phyloP scores from a whole-genome alignment of 2,113 vertebrate genomes.

The Sitta europaea region DNA sequence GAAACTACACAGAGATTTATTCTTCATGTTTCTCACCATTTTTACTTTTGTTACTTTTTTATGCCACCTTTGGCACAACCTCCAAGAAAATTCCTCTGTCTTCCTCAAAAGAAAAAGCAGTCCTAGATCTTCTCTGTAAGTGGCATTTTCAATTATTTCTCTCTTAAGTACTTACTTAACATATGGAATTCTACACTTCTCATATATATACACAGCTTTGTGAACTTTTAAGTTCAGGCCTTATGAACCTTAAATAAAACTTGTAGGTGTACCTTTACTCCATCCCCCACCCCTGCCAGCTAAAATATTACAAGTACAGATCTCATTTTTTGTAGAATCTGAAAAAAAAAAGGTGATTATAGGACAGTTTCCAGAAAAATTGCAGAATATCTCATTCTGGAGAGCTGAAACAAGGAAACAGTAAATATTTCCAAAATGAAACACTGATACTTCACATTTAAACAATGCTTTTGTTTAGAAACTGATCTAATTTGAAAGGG shows the following conservation, averaged over 20 bases:
- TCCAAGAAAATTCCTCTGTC: neutral
- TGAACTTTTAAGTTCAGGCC: neutral
- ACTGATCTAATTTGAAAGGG: neutral
- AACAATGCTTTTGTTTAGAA: neutral
- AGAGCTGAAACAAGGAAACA: neutral
- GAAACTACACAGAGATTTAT: neutral
- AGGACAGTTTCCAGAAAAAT: neutral
- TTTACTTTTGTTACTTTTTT: neutral
- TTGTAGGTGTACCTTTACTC: neutral
- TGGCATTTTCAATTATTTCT: neutral
- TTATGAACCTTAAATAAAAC: neutral
- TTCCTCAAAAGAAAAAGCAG: neutral
- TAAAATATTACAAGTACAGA: neutral
- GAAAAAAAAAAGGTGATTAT: neutral
- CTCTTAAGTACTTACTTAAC: neutral
- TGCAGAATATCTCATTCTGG: neutral
- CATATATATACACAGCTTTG: neutral
- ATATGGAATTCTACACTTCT: neutral
- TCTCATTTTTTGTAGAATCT: neutral
- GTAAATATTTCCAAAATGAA: neutral
- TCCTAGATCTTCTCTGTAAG: neutral
- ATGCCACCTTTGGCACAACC: neutral
- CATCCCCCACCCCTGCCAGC: rapidly evolving
- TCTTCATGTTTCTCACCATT: neutral
- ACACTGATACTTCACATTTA: neutral